Base-by-base conservation (phyloP, 2,888 invertebrate species). In the Trachelus iudaicus region DNA sequence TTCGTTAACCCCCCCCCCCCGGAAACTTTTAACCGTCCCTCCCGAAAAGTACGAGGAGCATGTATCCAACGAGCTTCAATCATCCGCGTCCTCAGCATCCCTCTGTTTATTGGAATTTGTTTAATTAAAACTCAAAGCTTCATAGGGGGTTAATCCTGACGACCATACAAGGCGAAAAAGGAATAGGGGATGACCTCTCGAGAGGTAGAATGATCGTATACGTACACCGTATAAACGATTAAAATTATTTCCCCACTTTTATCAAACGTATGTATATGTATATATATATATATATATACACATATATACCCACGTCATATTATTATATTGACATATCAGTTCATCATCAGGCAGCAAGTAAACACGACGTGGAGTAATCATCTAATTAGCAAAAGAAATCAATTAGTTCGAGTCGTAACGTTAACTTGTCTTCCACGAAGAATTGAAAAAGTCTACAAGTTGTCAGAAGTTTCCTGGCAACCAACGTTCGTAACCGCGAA, bases 21-120 rank as follows among this genome's bases (percentile, higher is more conserved):
- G 4, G 0, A 11, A 74, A 30, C 23, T 35, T 34, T 34, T 74
- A 4, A 33, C 15, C 31, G 4, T 83, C 80, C 80, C 83, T 81
- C 83, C 82, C 81, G 75, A 35, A 69, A 73, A 73, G 77, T 31
- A 12, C 37, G 69, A 34, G 13, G 34, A 33, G 83, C 84, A 86
- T 86, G 83, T 85, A 85, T 85, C 84, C 85, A 83, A 85, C 85
- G 84, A 71, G 84, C 86, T 83, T 85, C 85, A 84, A 85, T 86
- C 86, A 85, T 83, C 80, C 85, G 84, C 83, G 80, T 84, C 84
- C 81, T 86, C 86, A 82, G 83, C 82, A 80, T 86, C 85, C 85
- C 86, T 85, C 83, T 85, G 85, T 85, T 56, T 81, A 81, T 79
- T 78, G 85, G 86, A 85, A 85, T 85, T 86, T 86, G 86, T 86